A percentile compares a stretch with the other conserved stretches of the same genome.
These are phyloP conservation scores for Anticlea derivata DNA, from an alignment of 2,888 invertebrate genomes.

Conservation along the genomic window DNA sequence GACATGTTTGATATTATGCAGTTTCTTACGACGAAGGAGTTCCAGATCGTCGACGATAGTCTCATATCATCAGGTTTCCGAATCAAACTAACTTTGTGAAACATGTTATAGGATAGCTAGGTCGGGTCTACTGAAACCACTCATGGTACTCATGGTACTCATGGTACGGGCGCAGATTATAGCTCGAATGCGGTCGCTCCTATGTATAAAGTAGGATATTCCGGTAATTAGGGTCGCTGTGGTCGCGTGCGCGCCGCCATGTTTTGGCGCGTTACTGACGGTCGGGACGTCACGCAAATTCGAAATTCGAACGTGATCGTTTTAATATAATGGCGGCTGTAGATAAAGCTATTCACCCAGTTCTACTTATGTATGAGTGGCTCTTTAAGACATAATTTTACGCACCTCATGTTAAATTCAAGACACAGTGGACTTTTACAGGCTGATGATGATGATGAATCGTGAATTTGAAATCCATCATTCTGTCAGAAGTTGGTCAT, in stretches of 20 bases:
- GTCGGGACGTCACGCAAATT: constrained; percentile 10
- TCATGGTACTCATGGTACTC: too few species aligned
- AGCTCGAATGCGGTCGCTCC: constrained; percentile 13
- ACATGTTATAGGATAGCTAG: not conserved
- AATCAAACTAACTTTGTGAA: not conserved
- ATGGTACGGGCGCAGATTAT: constrained; percentile 3
- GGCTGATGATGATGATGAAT: too few species aligned
- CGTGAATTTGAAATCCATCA: too few species aligned
- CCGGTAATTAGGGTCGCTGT: constrained; percentile 19
- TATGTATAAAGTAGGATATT: constrained; percentile 21
- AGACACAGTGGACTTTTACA: too few species aligned
- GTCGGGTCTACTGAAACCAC: not conserved
- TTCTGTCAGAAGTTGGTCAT: too few species aligned
- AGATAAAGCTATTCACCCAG: not conserved
- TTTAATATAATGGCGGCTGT: not conserved
- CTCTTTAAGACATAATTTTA: too few species aligned
- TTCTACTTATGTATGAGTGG: too few species aligned
- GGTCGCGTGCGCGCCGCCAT: constrained; percentile 6
- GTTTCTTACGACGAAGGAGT: too few species aligned
- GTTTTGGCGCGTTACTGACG: constrained; percentile 18
- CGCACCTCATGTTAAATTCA: too few species aligned
- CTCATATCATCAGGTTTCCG: not conserved
- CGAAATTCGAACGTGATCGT: constrained; percentile 15
- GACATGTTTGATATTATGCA: not conserved
- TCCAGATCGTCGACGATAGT: too few species aligned